phyloP scores from a whole-genome alignment of 2,797 vertebrate genomes.

The Gallinago stenura region DNA sequence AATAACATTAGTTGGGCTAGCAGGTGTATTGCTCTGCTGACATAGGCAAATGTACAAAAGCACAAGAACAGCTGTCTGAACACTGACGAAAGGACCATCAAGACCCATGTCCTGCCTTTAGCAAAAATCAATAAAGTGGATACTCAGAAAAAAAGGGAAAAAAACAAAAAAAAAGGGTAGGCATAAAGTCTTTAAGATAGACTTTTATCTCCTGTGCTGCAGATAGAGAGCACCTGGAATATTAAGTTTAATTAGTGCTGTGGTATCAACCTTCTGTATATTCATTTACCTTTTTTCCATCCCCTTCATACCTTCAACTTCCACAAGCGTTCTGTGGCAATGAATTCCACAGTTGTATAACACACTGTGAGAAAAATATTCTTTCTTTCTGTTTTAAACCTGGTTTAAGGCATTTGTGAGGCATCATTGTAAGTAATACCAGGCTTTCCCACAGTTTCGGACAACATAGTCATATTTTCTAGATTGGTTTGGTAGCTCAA shows the following conservation, averaged over 20 bases:
- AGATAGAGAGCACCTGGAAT: neutral
- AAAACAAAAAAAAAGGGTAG: rapidly evolving
- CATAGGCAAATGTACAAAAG: neutral
- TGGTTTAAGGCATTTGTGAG: neutral
- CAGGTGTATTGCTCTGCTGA: neutral
- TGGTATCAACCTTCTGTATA: neutral
- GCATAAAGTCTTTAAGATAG: neutral
- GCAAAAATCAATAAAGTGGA: neutral
- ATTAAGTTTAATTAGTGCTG: neutral
- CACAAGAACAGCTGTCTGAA: neutral
- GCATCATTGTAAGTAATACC: neutral
- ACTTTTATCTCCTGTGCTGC: neutral
- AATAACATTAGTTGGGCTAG: neutral
- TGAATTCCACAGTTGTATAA: neutral
- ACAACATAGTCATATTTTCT: neutral
- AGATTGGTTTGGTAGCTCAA: neutral
- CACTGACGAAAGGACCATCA: neutral
- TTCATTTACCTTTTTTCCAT: neutral
- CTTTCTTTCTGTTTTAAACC: neutral
- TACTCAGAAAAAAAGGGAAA: neutral
- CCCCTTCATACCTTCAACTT: neutral
- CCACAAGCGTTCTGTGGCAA: neutral
- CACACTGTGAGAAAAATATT: neutral
- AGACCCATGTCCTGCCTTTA: neutral
- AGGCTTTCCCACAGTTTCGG: neutral